Evolutionary conservation across 2,113 vertebrate species (phyloP).

Genomic region (Cichladusa arquata): DNA sequence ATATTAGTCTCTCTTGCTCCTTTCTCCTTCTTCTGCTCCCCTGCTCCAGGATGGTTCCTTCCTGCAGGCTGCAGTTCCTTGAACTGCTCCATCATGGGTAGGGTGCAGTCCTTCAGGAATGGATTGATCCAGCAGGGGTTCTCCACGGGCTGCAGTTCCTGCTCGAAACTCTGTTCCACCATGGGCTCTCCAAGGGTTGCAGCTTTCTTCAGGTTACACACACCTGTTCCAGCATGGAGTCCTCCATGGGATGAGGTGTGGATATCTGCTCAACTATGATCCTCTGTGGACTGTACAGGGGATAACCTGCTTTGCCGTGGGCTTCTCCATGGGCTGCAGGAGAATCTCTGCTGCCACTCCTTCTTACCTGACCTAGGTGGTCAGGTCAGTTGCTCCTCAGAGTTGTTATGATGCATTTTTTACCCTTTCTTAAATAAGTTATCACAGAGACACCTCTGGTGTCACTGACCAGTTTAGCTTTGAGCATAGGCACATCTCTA

Average conservation of each 20-base stretch:
- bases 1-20: background rate
- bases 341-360: background rate
- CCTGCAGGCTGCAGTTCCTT: background rate
- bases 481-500: background rate
- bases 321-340: background rate
- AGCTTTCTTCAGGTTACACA: background rate
- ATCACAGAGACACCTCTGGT: rapidly evolving
- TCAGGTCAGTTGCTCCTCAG: rapidly evolving
- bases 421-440: background rate
- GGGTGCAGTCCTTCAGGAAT: background rate
- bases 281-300: rapidly evolving
- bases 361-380: background rate
- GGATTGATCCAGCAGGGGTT: background rate
- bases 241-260: background rate
- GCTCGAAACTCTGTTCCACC: background rate
- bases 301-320: background rate
- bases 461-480: background rate
- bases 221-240: background rate
- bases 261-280: background rate
- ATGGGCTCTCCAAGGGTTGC: rapidly evolving
- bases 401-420: background rate
- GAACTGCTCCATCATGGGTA: background rate
- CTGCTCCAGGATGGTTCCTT: rapidly evolving
- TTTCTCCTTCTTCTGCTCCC: background rate
- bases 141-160: rapidly evolving